Evolutionary conservation across 2,113 vertebrate genomes (phyloP).

Genomic region (Scomber colias): DNA sequence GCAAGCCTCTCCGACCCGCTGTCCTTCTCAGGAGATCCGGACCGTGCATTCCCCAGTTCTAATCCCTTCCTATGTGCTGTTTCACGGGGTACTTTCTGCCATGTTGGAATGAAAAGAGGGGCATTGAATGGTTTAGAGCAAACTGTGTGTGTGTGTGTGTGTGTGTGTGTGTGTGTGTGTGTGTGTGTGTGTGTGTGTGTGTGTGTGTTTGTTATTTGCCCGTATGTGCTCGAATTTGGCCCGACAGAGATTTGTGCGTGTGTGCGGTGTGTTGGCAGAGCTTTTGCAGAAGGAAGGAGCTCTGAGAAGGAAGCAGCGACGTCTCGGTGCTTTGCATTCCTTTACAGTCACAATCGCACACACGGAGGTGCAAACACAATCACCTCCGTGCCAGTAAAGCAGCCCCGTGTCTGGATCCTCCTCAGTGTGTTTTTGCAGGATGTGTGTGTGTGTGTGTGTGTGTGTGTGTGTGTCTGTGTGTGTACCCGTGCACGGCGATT

Average conservation of each 20-base stretch:
- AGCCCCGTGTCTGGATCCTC: slow-evolving; percentile 30
- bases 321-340: slow-evolving; percentile 72
- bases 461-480: not conserved
- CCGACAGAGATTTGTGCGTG: slow-evolving; percentile 21
- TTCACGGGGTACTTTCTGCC: slow-evolving; percentile 35
- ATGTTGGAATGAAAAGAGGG: slow-evolving; percentile 33
- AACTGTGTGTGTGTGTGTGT: slow-evolving; percentile 25
- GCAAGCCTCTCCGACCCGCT: not conserved
- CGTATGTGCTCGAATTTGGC: slow-evolving; percentile 16
- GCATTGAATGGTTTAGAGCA: slow-evolving; percentile 24
- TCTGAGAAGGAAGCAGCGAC: not conserved
- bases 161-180: slow-evolving; percentile 3
- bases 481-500: slow-evolving; percentile 10
- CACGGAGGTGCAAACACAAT: slow-evolving; percentile 38
- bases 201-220: not conserved
- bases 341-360: slow-evolving; percentile 54
- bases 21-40: not conserved
- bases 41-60: slow-evolving; percentile 1
- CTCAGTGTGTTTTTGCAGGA: not conserved
- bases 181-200: slow-evolving; percentile 4
- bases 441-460: not conserved
- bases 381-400: slow-evolving; percentile 45
- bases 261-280: slow-evolving; percentile 15
- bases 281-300: slow-evolving; percentile 8
- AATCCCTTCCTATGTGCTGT: not conserved